Conservation (phyloP, 2,888 invertebrate genomes). For the Tetrapedia diversipes region DNA sequence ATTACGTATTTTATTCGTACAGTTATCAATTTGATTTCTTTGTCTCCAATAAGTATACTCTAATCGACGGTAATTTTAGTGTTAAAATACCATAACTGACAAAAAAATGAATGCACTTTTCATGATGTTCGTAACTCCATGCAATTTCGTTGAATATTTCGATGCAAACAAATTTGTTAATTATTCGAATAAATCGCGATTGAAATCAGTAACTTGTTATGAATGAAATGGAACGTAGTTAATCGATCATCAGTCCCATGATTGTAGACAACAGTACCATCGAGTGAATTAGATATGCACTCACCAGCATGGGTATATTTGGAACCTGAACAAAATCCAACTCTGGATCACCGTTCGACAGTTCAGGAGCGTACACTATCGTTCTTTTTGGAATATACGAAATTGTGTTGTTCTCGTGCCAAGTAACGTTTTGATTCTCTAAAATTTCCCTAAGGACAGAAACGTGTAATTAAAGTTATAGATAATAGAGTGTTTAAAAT, state of each 20-base stretch:
- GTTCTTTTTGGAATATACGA: conserved; percentile 86
- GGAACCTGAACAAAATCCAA: conserved; percentile 86
- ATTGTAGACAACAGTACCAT: not conserved
- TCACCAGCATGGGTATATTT: conserved; percentile 89
- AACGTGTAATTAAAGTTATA: not conserved
- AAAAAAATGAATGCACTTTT: too few species aligned
- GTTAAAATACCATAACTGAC: too few species aligned
- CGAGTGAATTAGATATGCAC: conserved; percentile 72
- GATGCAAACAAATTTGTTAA: too few species aligned
- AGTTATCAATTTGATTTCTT: too few species aligned
- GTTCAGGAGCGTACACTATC: conserved; percentile 86
- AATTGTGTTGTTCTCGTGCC: conserved; percentile 87
- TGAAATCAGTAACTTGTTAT: too few species aligned
- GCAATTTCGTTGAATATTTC: too few species aligned
- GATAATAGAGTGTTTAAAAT: too few species aligned
- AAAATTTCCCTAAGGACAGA: conserved; percentile 86
- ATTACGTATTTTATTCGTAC: too few species aligned
- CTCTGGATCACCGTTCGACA: conserved; percentile 87
- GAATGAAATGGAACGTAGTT: not conserved
- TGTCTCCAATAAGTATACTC: too few species aligned
- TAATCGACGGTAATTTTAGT: too few species aligned
- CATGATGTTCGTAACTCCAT: too few species aligned
- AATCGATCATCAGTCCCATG: not conserved
- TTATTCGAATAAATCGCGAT: too few species aligned
- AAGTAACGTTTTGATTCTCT: conserved; percentile 87